Evolutionary conservation across 2,888 invertebrate genomes (phyloP).

Genomic region (Drosophila demipolita): DNA sequence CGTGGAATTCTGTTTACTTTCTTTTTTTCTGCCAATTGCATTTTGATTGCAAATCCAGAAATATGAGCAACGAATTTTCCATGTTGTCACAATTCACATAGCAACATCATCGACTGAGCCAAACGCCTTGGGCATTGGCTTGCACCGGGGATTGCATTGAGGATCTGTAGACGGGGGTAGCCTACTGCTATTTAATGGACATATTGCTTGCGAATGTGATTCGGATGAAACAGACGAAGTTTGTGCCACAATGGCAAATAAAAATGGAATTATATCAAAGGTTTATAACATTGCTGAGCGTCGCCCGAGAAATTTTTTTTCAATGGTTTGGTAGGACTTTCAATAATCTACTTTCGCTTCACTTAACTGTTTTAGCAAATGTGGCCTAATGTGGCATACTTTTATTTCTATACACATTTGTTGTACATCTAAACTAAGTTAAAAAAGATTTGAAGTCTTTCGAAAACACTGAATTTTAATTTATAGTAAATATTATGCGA

Average conservation of each 20-base stretch:
- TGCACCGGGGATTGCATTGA: slow-evolving; percentile 2
- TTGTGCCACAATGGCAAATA: not conserved
- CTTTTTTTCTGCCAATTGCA: not conserved
- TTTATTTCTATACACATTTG: not conserved
- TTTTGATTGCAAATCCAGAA: not conserved
- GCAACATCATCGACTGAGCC: slow-evolving; percentile 4
- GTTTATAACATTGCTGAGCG: no score
- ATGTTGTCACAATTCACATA: no score
- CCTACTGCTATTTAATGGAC: slow-evolving; percentile 36
- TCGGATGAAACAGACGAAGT: slow-evolving; percentile 17
- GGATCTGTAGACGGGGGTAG: slow-evolving; percentile 28
- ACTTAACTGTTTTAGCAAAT: not conserved
- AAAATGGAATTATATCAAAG: no score
- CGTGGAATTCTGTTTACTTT: not conserved
- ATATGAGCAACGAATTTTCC: not conserved
- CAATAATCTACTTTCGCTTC: no score
- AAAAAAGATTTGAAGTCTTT: not conserved
- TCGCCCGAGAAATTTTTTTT: no score
- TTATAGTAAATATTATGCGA: not conserved
- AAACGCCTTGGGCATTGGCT: accelerated
- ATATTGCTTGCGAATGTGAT: slow-evolving; percentile 19
- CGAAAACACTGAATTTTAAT: not conserved
- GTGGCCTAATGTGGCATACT: no score
- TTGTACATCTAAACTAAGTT: not conserved
- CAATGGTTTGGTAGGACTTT: no score